These are phyloP conservation scores for Bubalus kerabau DNA, from an alignment of 2,113 vertebrate species.

Conservation along the genomic window DNA sequence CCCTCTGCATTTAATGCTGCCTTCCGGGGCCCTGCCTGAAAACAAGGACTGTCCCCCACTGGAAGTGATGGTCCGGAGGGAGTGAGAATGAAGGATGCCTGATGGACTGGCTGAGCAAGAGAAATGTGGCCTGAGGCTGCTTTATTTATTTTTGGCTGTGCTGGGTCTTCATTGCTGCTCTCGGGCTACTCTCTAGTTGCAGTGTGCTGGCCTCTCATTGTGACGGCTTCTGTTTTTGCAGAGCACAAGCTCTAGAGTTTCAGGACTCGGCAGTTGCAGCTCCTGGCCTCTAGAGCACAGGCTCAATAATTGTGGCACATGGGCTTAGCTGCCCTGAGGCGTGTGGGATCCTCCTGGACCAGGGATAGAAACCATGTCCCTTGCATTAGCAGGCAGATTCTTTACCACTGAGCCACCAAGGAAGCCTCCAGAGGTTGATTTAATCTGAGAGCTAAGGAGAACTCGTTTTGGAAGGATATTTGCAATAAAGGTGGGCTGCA, in stretches of 20 bases:
- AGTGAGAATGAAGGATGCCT: not conserved
- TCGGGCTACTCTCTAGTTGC: fast-evolving
- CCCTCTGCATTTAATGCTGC: not conserved
- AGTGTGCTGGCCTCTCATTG: not conserved
- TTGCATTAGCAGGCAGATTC: not conserved
- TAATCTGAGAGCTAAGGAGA: not conserved
- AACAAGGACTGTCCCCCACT: not conserved
- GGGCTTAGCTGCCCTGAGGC: not conserved
- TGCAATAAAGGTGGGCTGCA: not conserved
- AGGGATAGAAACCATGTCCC: not conserved
- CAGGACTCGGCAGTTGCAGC: not conserved
- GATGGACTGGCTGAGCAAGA: not conserved
- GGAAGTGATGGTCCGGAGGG: not conserved
- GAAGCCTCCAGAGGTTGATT: not conserved
- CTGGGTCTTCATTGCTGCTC: not conserved
- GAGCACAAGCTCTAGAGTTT: not conserved
- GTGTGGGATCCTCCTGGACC: not conserved
- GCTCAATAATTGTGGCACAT: not conserved
- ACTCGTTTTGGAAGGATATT: not conserved
- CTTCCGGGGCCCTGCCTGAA: not conserved
- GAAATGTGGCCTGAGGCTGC: not conserved
- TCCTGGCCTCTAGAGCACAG: not conserved
- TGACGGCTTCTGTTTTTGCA: not conserved
- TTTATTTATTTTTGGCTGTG: not conserved
- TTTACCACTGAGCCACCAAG: not conserved